Base-by-base conservation (phyloP, 2,113 vertebrate species). In the Phrynosoma blainvillii region DNA sequence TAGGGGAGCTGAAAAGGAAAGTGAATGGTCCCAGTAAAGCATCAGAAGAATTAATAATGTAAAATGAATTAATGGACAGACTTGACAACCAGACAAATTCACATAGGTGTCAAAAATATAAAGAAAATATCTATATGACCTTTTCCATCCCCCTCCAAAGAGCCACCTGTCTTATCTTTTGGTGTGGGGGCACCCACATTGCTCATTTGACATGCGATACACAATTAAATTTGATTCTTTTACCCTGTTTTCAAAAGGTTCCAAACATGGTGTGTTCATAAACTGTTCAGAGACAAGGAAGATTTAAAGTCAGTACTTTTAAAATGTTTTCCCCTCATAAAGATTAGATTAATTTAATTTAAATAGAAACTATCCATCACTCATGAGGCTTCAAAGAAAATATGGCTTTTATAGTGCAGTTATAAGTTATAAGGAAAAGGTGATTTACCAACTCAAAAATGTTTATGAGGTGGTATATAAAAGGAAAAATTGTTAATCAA, bases 51-150 rank as follows among this genome's bases (percentile, higher is more conserved):
- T 94, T 95, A 93, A 89, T 94, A 91, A 89, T 88, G 92, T 82
- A 93, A 87, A 92, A 95, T 91, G 73, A 89, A 93, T 83, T 88
- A 94, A 90, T 95, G 96, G 96, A 95, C 90, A 96, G 92, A 89
- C 36, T 42, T 91, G 91, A 95, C 88, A 95, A 95, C 86, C 84
- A 93, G 89, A 95, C 91, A 93, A 95, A 93, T 88, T 77, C 80
- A 91, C 92, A 90, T 7, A 91, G 77, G 71, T 96, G 95, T 96
- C 93, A 96, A 96, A 94, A 89, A 93, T 47, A 82, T 25, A 47
- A 66, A 92, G 89, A 68, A 79, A 77, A 68, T 88, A 82, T 86
- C 1, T 78, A 82, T 83, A 62, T 96, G 95, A 96, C 96, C 95
- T 97, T 96, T 95, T 92, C 87, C 84, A 87, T 18, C 92, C 52